Conservation (phyloP, 2,797 vertebrate genomes). For the Enoplosus armatus region DNA sequence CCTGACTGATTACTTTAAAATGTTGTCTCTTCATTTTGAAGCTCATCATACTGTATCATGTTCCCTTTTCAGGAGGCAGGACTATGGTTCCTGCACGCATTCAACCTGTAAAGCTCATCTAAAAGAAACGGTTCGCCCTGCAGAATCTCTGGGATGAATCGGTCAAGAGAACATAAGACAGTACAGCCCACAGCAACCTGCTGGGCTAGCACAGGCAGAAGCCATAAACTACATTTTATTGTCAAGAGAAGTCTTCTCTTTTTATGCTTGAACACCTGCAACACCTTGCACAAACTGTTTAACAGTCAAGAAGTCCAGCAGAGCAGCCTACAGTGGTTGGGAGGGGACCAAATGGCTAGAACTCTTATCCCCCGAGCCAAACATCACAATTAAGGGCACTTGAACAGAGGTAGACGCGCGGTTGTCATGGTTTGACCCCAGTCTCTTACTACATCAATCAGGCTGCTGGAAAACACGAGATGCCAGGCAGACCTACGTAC, state of each 20-base stretch:
- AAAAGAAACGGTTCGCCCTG: conserved; percentile 5
- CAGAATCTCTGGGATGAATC: conserved; percentile 18
- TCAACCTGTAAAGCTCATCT: conserved; percentile 43
- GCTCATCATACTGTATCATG: background rate
- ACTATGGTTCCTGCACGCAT: background rate
- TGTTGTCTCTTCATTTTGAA: background rate
- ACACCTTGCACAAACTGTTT: conserved; percentile 36
- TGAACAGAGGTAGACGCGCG: conserved; percentile 57
- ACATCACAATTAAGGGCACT: conserved; percentile 65
- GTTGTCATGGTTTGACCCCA: conserved; percentile 77
- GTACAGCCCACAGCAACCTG: background rate
- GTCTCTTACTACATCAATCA: conserved; percentile 63
- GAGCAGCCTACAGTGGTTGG: background rate
- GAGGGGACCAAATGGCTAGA: conserved; percentile 24
- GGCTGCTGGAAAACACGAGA: conserved; percentile 64
- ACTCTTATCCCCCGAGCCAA: conserved; percentile 63
- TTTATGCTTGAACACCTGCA: conserved; percentile 29
- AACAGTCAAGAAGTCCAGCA: conserved; percentile 4
- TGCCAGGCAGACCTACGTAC: conserved; percentile 60
- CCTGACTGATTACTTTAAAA: background rate
- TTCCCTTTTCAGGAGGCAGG: background rate
- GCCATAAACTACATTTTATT: conserved; percentile 24
- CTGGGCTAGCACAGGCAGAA: conserved; percentile 6
- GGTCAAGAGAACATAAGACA: conserved; percentile 9
- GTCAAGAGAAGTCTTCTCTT: conserved; percentile 3